Base-by-base conservation (phyloP, 1,140 invertebrate species). In the Panulirus ornatus region DNA sequence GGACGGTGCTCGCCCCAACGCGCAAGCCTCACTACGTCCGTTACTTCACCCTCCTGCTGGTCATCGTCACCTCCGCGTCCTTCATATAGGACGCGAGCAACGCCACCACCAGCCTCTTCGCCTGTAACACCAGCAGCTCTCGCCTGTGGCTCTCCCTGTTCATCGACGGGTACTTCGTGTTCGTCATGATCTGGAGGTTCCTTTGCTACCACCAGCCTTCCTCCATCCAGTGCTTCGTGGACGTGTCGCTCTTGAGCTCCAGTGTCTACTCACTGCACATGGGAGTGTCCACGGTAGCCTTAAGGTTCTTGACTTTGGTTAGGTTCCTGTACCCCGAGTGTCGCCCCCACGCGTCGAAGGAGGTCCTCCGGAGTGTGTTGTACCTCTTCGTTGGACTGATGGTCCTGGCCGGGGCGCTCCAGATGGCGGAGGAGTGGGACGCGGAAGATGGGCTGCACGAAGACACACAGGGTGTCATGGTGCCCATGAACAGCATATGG, bases 341-440 rank as follows among this genome's bases (percentile, higher is more conserved):
- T 27, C 19, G 34, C 5, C 44, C 76, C 38, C 38, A 9, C 76
- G 40, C 42, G 16, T 79, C 38, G 16, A 42, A 0, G 76, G 19
- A 22, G 19, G 19, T n/a, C 14, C 5, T 11, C 30, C 1, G 30
- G 36, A 36, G 11, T 11, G 1, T 40, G 54, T 9, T 1, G 0
- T 5, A 3, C 30, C 8, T 22, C 2, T 2, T 34, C 34, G 47
- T 63, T 1, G 38, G 30, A 30, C 22, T 66, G 14, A 16, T 63
- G 30, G 58, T 66, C 51, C 22, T 40, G 27, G 81, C 54, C 1
- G 76, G 76, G 14, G 81, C 51, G 27, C 14, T 83, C 16, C 58
- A 83, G 81, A 83, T 54, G 30, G 81, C 58, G 3, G 81, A 83
- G 54, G 81, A 83, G 51, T 83, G 81, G 81, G 27, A 44, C 0